Conservation (phyloP, 2,888 invertebrate genomes). For the Drosophila borborema region DNA sequence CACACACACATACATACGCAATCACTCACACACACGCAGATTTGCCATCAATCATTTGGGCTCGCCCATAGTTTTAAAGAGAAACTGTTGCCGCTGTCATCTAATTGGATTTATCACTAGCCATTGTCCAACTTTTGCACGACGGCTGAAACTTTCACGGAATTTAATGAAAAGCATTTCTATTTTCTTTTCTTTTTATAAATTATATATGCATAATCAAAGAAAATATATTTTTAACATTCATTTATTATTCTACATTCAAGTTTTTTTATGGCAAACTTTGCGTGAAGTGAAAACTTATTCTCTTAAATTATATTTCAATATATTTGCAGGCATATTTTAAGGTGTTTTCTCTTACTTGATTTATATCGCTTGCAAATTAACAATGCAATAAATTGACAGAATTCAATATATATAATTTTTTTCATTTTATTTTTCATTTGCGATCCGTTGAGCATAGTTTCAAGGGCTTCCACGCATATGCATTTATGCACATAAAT, state of each 20-base stretch:
- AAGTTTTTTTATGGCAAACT: neutral
- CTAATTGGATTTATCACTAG: conserved; percentile 43
- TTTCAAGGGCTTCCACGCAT: neutral
- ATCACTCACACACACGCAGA: conserved; percentile 23
- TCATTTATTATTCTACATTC: neutral
- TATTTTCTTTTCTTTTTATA: neutral
- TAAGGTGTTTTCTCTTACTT: neutral
- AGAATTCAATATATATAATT: conserved; percentile 3
- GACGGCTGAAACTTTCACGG: neutral
- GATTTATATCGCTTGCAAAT: neutral
- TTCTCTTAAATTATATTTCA: neutral
- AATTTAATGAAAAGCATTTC: conserved; percentile 1
- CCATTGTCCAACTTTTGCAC: neutral
- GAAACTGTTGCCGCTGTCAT: conserved; percentile 24
- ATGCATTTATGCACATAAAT: neutral
- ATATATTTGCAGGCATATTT: neutral
- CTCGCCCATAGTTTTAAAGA: conserved; percentile 33
- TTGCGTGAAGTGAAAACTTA: neutral
- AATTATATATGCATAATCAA: neutral
- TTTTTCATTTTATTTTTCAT: neutral
- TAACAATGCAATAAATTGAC: neutral
- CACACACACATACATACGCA: conserved; percentile 21
- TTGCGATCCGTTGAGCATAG: neutral
- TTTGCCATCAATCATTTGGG: conserved; percentile 72
- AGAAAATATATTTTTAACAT: neutral